Evolutionary conservation across 1,140 invertebrate genomes (phyloP).

Genomic region (Episyrphus balteatus): DNA sequence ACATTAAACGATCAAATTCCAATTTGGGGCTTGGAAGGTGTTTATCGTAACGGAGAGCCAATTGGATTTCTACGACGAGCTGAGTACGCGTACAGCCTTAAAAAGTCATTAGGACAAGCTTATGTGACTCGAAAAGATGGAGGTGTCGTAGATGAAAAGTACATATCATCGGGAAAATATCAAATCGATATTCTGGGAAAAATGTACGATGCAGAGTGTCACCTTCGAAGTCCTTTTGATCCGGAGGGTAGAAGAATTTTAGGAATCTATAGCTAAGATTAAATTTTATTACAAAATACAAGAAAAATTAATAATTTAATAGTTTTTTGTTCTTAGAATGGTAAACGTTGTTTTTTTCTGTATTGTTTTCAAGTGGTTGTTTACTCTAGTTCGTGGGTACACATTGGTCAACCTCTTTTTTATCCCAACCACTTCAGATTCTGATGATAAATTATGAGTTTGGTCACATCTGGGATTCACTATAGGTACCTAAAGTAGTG

Average conservation of each 20-base stretch:
- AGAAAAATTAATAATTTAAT: not conserved
- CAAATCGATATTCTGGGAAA: constrained; percentile 69
- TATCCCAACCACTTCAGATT: too few species aligned
- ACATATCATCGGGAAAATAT: constrained; percentile 59
- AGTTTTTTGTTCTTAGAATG: too few species aligned
- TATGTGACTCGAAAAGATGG: constrained; percentile 37
- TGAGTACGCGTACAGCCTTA: constrained; percentile 64
- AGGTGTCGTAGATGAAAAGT: constrained; percentile 48
- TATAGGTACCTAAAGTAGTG: too few species aligned
- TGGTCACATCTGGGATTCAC: too few species aligned
- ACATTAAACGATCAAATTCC: constrained; percentile 59
- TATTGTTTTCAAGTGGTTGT: too few species aligned
- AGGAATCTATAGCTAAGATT: constrained; percentile 19
- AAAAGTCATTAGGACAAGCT: constrained; percentile 51
- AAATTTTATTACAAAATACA: not conserved
- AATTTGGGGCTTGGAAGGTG: constrained; percentile 71
- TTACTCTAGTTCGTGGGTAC: too few species aligned
- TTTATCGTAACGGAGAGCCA: constrained; percentile 62
- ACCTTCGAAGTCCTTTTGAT: constrained; percentile 70
- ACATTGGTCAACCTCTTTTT: too few species aligned
- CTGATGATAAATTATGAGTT: too few species aligned
- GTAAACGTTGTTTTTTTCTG: too few species aligned
- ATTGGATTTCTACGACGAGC: constrained; percentile 71
- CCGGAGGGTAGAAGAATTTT: constrained; percentile 41
- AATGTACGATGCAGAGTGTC: constrained; percentile 54